Conservation (phyloP, 1,140 invertebrate species). For the Cyrtorhinus lividipennis region DNA sequence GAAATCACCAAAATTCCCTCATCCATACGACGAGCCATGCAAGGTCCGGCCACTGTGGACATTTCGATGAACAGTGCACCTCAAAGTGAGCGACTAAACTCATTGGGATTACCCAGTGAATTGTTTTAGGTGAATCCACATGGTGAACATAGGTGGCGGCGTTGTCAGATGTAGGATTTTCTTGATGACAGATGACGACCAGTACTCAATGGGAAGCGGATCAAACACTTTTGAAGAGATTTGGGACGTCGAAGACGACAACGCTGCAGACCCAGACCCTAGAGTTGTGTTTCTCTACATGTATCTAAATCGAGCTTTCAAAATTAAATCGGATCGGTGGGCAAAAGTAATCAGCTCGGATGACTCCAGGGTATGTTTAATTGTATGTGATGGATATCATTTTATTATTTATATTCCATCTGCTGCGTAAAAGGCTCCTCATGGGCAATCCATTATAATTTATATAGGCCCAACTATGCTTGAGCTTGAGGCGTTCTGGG, state of each 20-base stretch:
- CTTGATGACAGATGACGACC: background rate
- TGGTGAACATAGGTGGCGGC: too few species aligned
- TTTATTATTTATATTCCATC: too few species aligned
- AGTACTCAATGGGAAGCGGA: background rate
- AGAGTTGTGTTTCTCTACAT: conserved; percentile 38
- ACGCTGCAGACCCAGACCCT: conserved; percentile 28
- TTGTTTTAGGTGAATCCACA: too few species aligned
- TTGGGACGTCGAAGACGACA: conserved; percentile 18
- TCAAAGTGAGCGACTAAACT: too few species aligned
- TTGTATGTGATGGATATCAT: too few species aligned
- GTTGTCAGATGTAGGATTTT: too few species aligned
- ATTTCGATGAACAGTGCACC: background rate
- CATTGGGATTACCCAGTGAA: too few species aligned
- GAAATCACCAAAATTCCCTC: too few species aligned
- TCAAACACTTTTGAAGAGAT: background rate
- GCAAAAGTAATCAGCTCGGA: conserved; percentile 52
- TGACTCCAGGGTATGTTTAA: conserved; percentile 30
- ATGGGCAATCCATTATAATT: too few species aligned
- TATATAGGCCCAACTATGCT: too few species aligned
- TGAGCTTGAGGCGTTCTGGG: too few species aligned
- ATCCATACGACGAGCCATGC: background rate
- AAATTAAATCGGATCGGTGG: conserved; percentile 62
- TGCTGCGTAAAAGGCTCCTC: too few species aligned
- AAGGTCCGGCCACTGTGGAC: background rate
- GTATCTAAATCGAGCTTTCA: conserved; percentile 43